These are phyloP conservation scores for Trichonephila clavata DNA, from an alignment of 1,140 invertebrate genomes.

Conservation along the genomic window DNA sequence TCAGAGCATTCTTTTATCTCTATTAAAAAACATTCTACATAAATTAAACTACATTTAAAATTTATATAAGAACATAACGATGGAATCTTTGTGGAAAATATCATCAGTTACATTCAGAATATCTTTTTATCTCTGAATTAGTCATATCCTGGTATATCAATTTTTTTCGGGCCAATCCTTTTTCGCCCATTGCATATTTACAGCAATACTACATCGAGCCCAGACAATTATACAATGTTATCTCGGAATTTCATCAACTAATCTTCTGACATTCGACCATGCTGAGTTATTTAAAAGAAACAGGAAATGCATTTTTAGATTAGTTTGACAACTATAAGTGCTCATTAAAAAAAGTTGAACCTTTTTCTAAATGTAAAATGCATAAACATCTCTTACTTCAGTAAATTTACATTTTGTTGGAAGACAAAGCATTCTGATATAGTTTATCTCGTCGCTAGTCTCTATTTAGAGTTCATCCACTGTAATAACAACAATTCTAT, in stretches of 20 bases:
- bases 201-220: not conserved
- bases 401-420: not conserved
- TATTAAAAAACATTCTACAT: too few relatives aligned
- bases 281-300: not conserved
- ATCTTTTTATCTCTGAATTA: too few relatives aligned
- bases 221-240: slow-evolving; percentile 4
- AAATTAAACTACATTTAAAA: too few relatives aligned
- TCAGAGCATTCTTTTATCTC: too few relatives aligned
- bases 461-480: not conserved
- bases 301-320: not conserved
- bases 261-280: not conserved
- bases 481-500: not conserved
- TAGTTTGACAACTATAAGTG: not conserved
- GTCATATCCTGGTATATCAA: too few relatives aligned
- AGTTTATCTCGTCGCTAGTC: not conserved
- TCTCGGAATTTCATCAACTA: not conserved
- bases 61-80: too few relatives aligned
- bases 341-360: not conserved
- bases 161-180: too few relatives aligned
- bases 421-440: slow-evolving; percentile 6
- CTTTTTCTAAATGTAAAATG: not conserved
- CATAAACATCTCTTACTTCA: not conserved
- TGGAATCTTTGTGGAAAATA: too few relatives aligned
- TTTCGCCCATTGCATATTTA: too few relatives aligned
- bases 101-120: too few relatives aligned